phyloP scores from a whole-genome alignment of 2,888 invertebrate species.

The Lydus trimaculatus region DNA sequence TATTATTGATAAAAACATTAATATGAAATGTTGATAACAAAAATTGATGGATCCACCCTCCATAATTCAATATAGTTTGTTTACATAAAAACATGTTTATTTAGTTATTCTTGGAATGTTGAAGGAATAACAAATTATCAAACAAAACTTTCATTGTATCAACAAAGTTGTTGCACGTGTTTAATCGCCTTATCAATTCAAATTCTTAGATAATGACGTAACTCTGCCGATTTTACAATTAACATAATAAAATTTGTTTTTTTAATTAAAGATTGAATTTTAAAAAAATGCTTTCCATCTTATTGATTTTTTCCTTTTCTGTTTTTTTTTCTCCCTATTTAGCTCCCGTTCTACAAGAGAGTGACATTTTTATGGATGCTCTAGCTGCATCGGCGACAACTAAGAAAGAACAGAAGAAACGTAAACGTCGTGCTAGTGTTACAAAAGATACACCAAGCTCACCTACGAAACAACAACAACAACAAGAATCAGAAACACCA shows the following conservation, averaged over 20 bases:
- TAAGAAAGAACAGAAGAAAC: conserved; percentile 79
- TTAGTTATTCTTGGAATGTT: neutral
- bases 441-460: conserved; percentile 67
- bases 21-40: neutral
- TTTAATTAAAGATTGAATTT: neutral
- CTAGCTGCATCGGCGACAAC: conserved; percentile 78
- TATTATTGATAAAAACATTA: neutral
- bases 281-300: neutral
- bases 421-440: conserved; percentile 76
- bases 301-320: conserved; percentile 20
- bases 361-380: conserved; percentile 94
- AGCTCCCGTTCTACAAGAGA: conserved; percentile 84
- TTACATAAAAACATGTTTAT: neutral
- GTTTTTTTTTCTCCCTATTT: conserved; percentile 50
- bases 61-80: neutral
- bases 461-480: conserved; percentile 45
- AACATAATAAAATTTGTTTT: neutral
- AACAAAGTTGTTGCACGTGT: neutral
- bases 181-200: neutral
- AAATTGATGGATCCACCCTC: neutral
- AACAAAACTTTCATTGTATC: neutral
- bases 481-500: conserved; percentile 40
- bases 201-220: conserved; percentile 3
- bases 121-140: neutral
- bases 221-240: conserved; percentile 12